These are phyloP conservation scores for Drosophila austrosaltans DNA, from an alignment of 2,888 invertebrate species.

Conservation along the genomic window DNA sequence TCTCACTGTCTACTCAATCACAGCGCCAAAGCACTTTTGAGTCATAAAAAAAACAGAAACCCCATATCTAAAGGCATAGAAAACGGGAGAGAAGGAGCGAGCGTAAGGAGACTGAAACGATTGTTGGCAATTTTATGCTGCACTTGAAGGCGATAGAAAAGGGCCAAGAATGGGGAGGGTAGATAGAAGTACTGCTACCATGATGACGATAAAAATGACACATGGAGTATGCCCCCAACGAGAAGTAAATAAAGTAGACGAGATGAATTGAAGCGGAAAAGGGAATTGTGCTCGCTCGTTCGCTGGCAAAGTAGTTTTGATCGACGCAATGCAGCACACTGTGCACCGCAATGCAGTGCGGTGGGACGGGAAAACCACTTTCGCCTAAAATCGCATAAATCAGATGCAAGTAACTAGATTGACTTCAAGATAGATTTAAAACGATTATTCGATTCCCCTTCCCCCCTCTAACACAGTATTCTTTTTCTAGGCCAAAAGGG, in stretches of 20 bases:
- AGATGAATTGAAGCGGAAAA: slow-evolving; percentile 8
- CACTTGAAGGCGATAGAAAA: slow-evolving; percentile 26
- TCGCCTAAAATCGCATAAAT: slow-evolving; percentile 21
- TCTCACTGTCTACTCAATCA: slow-evolving; percentile 56
- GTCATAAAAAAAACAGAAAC: slow-evolving; percentile 50
- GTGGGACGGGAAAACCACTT: slow-evolving; percentile 4
- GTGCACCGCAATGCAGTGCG: not conserved
- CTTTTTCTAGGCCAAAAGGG: slow-evolving; percentile 5
- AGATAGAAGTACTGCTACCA: no score
- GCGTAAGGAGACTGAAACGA: slow-evolving; percentile 35
- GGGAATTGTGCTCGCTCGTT: not conserved
- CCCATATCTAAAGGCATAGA: not conserved
- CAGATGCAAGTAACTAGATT: slow-evolving; percentile 11
- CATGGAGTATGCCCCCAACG: slow-evolving; percentile 33
- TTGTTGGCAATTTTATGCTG: slow-evolving; percentile 49
- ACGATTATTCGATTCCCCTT: not conserved
- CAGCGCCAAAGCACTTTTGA: slow-evolving; percentile 56
- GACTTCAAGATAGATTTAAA: slow-evolving; percentile 8
- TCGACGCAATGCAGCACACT: no score
- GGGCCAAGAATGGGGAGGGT: not conserved
- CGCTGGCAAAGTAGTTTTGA: no score
- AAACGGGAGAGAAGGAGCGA: not conserved
- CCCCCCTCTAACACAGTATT: not conserved
- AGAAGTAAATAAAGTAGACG: slow-evolving; percentile 11
- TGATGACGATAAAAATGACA: slow-evolving; percentile 43